These are phyloP conservation scores for Tinea semifulvella DNA, from an alignment of 2,888 invertebrate species.

Conservation along the genomic window DNA sequence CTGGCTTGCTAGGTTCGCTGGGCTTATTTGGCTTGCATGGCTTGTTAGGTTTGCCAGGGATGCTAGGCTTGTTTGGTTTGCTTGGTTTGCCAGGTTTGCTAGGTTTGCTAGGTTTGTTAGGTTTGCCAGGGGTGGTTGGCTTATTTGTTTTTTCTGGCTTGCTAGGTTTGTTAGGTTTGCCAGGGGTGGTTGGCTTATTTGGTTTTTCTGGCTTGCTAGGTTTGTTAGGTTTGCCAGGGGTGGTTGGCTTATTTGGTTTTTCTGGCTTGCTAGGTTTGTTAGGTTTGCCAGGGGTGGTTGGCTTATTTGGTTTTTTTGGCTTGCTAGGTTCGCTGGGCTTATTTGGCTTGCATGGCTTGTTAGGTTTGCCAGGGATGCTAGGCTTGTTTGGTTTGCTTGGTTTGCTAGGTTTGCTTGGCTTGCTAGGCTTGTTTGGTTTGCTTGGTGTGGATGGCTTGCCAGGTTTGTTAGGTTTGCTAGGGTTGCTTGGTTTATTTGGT, in stretches of 20 bases:
- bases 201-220: constrained; percentile 17
- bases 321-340: constrained; percentile 12
- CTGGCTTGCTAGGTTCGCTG: constrained; percentile 15
- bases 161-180: constrained; percentile 10
- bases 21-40: constrained; percentile 17
- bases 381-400: constrained; percentile 15
- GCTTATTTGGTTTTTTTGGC: constrained; percentile 10
- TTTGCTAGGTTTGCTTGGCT: constrained; percentile 5
- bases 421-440: not conserved
- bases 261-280: not conserved
- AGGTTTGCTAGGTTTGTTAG: constrained; percentile 19
- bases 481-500: not conserved
- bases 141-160: constrained; percentile 2
- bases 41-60: constrained; percentile 14
- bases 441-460: not conserved
- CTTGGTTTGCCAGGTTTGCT: constrained; percentile 18
- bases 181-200: constrained; percentile 21
- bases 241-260: constrained; percentile 6
- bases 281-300: constrained; percentile 13
- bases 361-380: not conserved
- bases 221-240: constrained; percentile 2
- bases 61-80: constrained; percentile 14
- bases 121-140: constrained; percentile 15
- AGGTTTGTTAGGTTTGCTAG: not conserved
- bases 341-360: constrained; percentile 8